A percentile compares a stretch with the other conserved stretches of the same genome.
Conservation (phyloP, 1,140 invertebrate species). For the Drosophila ironensis region DNA sequence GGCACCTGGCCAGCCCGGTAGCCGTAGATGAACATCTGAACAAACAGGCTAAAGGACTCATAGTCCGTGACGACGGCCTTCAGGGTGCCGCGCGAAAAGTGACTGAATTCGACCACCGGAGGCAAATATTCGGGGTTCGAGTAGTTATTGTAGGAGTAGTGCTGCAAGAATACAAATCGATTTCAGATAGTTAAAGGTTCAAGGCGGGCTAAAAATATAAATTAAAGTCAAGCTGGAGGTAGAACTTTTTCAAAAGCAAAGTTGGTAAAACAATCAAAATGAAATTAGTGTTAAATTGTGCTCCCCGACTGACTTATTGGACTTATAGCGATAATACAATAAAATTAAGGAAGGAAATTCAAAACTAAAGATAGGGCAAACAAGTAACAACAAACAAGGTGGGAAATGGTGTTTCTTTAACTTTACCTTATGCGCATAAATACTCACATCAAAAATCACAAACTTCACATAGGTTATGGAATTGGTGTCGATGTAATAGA, state of each 20-base stretch:
- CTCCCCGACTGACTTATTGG: no score
- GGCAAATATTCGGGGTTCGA: slow-evolving; percentile 18
- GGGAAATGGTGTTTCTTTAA: no score
- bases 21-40: slow-evolving; percentile 71
- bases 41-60: slow-evolving; percentile 48
- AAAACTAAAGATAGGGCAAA: no score
- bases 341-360: no score
- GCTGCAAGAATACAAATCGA: neutral
- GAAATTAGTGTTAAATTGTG: no score
- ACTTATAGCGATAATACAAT: no score
- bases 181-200: neutral
- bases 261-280: neutral
- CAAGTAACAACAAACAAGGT: no score
- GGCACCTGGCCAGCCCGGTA: slow-evolving; percentile 39
- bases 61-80: slow-evolving; percentile 64
- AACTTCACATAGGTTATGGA: slow-evolving; percentile 73
- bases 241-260: neutral
- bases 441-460: slow-evolving; percentile 66
- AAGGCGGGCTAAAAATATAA: no score
- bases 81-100: slow-evolving; percentile 48
- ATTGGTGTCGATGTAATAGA: slow-evolving; percentile 68
- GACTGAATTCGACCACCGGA: slow-evolving; percentile 60
- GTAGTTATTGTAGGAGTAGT: slow-evolving; percentile 15
- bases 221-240: no score
- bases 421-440: neutral